Percentiles rank a stretch among this genome's conserved stretches.
These are phyloP conservation scores for Dasyprocta punctata DNA, from an alignment of 2,113 vertebrate species.

Conservation along the genomic window DNA sequence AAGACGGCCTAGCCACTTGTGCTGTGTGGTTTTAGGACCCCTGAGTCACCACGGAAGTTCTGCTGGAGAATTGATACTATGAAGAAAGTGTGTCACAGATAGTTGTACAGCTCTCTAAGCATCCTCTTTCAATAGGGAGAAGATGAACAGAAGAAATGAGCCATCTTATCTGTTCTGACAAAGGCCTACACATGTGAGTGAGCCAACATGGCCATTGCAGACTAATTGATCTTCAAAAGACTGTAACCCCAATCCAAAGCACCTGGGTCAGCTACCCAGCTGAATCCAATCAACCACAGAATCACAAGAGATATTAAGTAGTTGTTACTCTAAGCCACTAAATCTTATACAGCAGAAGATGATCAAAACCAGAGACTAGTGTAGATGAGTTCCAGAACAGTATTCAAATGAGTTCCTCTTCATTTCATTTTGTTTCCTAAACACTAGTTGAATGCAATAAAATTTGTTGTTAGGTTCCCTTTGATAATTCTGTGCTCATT, in stretches of 20 bases:
- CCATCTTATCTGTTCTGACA: neutral
- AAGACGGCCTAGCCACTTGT: neutral
- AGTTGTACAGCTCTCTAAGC: neutral
- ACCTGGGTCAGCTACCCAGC: neutral
- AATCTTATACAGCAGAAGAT: neutral
- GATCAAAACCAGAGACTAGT: neutral
- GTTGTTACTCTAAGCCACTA: neutral
- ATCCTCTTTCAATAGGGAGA: neutral
- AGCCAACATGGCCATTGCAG: neutral
- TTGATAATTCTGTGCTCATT: slow-evolving; percentile 6
- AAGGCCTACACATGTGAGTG: neutral
- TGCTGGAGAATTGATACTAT: neutral
- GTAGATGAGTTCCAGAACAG: neutral
- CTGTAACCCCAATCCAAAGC: neutral
- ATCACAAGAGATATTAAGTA: neutral
- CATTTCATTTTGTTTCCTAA: neutral
- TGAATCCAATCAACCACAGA: neutral
- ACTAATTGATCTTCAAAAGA: neutral
- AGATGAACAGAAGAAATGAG: neutral
- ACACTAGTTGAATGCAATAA: neutral
- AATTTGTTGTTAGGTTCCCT: neutral
- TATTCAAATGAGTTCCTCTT: neutral
- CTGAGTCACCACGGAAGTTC: neutral
- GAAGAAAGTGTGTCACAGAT: neutral
- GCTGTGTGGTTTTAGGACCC: neutral